phyloP scores from a whole-genome alignment of 92 coral and sea anemone species.

The Pocillopora grandis region DNA sequence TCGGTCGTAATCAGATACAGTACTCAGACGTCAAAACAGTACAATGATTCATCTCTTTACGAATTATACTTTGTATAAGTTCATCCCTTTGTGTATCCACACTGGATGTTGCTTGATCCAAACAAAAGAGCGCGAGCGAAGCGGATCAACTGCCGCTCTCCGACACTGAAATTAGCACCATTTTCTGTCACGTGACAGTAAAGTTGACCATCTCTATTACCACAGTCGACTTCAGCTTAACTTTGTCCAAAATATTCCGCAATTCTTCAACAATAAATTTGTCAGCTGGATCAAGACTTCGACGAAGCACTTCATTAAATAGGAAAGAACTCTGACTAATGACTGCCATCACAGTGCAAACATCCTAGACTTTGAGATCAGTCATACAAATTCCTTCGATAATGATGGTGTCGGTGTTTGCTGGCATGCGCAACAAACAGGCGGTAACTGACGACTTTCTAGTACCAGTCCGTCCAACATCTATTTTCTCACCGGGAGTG shows the following conservation, averaged over 20 bases:
- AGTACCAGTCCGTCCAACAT: conserved; percentile 26
- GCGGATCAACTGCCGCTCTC: conserved; percentile 29
- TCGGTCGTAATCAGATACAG: neutral
- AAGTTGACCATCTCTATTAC: neutral
- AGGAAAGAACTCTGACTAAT: conserved; percentile 15
- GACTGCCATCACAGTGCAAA: conserved; percentile 6
- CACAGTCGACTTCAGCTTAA: neutral
- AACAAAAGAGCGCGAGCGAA: conserved; percentile 29
- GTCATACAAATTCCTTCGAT: neutral
- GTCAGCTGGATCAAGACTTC: conserved; percentile 13
- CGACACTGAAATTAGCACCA: conserved; percentile 28
- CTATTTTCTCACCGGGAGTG: conserved; percentile 7
- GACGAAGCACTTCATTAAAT: conserved; percentile 13
- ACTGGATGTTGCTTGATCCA: conserved; percentile 27
- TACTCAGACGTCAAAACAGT: conserved; percentile 7
- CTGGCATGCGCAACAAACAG: conserved; percentile 7
- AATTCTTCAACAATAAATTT: neutral
- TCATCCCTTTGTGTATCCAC: conserved; percentile 11
- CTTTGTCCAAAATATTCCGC: conserved; percentile 10
- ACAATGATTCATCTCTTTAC: neutral
- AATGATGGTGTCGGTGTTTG: neutral
- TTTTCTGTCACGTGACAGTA: conserved; percentile 13
- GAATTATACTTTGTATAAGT: neutral
- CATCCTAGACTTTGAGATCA: neutral
- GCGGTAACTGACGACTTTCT: conserved; percentile 15